These are phyloP conservation scores for Pseudomyrmex cubaensis DNA, from an alignment of 1,140 invertebrate species.

Conservation along the genomic window DNA sequence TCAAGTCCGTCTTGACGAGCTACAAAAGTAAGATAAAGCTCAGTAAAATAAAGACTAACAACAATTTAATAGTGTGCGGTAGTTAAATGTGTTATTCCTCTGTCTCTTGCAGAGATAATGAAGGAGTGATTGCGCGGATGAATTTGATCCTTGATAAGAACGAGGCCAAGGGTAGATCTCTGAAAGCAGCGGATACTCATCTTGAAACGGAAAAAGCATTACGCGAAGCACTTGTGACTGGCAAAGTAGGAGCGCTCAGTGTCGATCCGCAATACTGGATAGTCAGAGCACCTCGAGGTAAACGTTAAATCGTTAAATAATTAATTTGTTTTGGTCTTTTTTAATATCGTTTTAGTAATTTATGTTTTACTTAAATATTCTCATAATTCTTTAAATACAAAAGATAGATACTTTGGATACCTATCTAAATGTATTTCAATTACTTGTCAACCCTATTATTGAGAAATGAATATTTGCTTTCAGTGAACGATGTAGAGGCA, in stretches of 20 bases:
- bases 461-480: neutral
- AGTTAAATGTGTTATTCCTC: slow-evolving; percentile 1
- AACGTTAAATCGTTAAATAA: slow-evolving; percentile 8
- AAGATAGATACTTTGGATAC: neutral
- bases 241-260: slow-evolving; percentile 90
- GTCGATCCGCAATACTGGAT: slow-evolving; percentile 92
- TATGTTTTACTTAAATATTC: no score
- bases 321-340: neutral
- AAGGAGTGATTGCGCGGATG: slow-evolving; percentile 88
- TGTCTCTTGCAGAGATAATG: slow-evolving; percentile 77
- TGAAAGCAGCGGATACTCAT: slow-evolving; percentile 83
- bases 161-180: slow-evolving; percentile 86
- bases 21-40: slow-evolving; percentile 88
- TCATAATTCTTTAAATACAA: neutral
- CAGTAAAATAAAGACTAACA: neutral
- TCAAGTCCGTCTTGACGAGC: slow-evolving; percentile 88
- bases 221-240: slow-evolving; percentile 89
- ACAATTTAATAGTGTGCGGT: neutral
- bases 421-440: neutral
- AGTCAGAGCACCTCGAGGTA: slow-evolving; percentile 87
- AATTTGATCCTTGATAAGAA: slow-evolving; percentile 89
- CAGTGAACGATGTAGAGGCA: slow-evolving; percentile 79
- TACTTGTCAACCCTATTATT: neutral
- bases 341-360: no score
- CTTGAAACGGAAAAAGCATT: slow-evolving; percentile 85